Evolutionary conservation across 1,140 invertebrate species (phyloP), one percentile per base, ranked within the genome.

Genomic region (Apis cerana): DNA sequence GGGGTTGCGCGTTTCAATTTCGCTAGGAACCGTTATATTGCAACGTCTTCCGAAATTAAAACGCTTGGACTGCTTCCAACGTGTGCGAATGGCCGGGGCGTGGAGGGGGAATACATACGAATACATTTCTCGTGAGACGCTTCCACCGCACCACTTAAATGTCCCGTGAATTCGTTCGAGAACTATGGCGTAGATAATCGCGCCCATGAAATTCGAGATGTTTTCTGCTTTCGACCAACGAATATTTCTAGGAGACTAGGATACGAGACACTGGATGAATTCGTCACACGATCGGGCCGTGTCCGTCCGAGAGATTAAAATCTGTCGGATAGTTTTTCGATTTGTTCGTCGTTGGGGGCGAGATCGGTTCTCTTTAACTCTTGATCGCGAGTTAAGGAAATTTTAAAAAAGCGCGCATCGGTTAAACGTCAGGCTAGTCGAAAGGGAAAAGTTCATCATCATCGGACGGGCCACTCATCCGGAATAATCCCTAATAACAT

Each of bases 41-140:
- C 90, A 92, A 92, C 86, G 90, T 91, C 89, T 89, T 86, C 72
- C 83, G 65, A 85, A 91, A 91, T 91, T 89, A 88, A 88, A 90
- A 88, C 85, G 85, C 86, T 86, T 86, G 84, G 85, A 89, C 84
- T 87, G 82, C 84, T 87, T 88, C 82, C 81, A 87, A 89, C 85
- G 72, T 74, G 85, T 33, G 75, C 72, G 75, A 62, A 80, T n/a
- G 77, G 21, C 27, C 61, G 43, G 62, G 52, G 54, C 54, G 27
- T 43, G 61, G 12, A 33, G 12, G 12, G 27, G 27, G 56, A 7
- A 5, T 5, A 0, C 1, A 33, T 33, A 33, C 70, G 67, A 78
- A 82, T 84, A 70, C 85, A 68, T 87, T 84, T 87, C 86, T 87
- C 85, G 61, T 83, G 81, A 71, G 65, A 58, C 70, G 54, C 69